Percentiles rank a stretch among this genome's conserved stretches.
These are phyloP conservation scores for Trachelus stipa DNA, from an alignment of 2,888 invertebrate genomes.

Conservation along the genomic window DNA sequence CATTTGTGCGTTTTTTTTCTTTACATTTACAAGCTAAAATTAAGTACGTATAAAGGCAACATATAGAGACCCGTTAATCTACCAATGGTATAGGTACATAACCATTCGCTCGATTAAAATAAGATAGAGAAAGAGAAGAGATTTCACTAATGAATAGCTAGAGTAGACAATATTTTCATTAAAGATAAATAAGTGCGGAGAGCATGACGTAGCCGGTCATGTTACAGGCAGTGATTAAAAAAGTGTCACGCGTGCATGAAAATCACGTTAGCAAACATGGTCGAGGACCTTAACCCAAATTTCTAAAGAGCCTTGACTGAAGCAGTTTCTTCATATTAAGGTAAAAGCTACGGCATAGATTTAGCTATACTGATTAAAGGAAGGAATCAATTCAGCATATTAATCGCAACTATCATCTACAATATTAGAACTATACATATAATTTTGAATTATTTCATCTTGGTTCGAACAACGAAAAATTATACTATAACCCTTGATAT, in stretches of 20 bases:
- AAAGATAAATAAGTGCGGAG: not conserved
- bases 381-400: not conserved
- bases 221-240: not conserved
- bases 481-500: not conserved
- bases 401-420: not conserved
- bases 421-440: not conserved
- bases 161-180: not conserved
- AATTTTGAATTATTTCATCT: not conserved
- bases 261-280: not conserved
- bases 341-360: not conserved
- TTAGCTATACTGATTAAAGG: not conserved
- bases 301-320: not conserved
- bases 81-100: conserved; percentile 23
- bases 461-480: not conserved
- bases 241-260: not conserved
- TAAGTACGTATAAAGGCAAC: conserved; percentile 6
- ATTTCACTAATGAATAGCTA: not conserved
- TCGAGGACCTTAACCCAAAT: not conserved
- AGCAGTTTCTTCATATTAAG: not conserved
- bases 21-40: not conserved
- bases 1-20: conserved; percentile 24
- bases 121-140: not conserved
- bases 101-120: conserved; percentile 16
- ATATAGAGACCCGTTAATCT: conserved; percentile 22
- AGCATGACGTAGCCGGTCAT: not conserved